These are phyloP conservation scores for Lamprologus sp. DNA, from an alignment of 2,113 vertebrate genomes.

Conservation along the genomic window DNA sequence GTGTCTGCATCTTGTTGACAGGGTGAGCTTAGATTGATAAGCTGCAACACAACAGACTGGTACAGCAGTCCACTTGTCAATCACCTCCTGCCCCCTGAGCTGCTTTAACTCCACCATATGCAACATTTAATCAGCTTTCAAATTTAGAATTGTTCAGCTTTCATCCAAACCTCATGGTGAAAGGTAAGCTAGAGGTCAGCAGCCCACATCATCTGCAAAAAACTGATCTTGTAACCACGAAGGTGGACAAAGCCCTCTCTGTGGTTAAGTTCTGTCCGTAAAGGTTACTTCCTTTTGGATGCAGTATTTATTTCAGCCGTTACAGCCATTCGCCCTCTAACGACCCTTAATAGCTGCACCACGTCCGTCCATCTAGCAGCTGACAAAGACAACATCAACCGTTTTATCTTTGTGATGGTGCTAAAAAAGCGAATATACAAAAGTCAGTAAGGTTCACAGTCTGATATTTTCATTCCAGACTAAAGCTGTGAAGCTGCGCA, in stretches of 20 bases:
- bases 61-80: background rate
- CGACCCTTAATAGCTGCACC: background rate
- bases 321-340: background rate
- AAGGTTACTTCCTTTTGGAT: accelerated
- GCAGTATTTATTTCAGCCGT: background rate
- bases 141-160: background rate
- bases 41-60: background rate
- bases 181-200: background rate
- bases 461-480: background rate
- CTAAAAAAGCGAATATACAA: background rate
- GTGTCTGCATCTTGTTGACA: accelerated
- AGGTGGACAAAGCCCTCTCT: accelerated
- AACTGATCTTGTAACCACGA: background rate
- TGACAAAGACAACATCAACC: background rate
- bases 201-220: background rate
- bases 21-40: background rate
- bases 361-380: background rate
- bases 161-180: accelerated
- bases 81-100: accelerated
- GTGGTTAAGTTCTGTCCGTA: background rate
- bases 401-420: background rate
- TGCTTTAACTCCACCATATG: background rate
- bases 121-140: background rate
- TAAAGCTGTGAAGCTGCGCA: background rate
- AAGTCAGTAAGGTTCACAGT: background rate